phyloP scores from a whole-genome alignment of 2,797 vertebrate genomes.

The Galagoides demidoff region DNA sequence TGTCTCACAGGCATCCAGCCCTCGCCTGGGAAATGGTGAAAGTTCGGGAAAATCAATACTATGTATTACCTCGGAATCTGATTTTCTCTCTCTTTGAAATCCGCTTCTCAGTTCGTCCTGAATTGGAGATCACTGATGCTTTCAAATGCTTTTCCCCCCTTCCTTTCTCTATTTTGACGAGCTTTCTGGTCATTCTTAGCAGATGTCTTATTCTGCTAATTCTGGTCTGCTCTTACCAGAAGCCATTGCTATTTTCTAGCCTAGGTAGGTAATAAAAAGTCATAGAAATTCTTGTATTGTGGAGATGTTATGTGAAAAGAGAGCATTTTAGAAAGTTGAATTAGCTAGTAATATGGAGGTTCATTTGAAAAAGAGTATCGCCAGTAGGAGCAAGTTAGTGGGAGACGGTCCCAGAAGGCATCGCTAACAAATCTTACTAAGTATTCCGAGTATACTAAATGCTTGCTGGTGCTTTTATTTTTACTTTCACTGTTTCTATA shows the following conservation, averaged over 20 bases:
- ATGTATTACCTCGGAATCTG: not conserved
- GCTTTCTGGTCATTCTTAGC: not conserved
- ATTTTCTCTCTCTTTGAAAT: not conserved
- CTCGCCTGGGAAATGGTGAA: not conserved
- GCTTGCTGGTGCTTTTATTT: not conserved
- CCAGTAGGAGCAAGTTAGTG: not conserved
- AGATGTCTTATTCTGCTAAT: not conserved
- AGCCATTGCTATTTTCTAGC: not conserved
- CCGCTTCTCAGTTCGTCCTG: not conserved
- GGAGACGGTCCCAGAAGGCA: not conserved
- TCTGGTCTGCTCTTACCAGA: not conserved
- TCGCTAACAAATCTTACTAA: not conserved
- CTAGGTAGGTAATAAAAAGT: not conserved
- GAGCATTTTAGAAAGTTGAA: not conserved
- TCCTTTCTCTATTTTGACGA: not conserved
- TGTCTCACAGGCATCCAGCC: not conserved
- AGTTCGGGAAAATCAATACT: not conserved
- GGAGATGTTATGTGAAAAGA: not conserved
- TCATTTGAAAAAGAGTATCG: not conserved
- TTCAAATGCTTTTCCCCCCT: not conserved
- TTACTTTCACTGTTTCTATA: not conserved
- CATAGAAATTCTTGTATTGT: not conserved
- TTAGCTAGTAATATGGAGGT: not conserved
- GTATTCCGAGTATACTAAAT: not conserved
- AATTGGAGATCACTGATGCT: not conserved